A percentile compares a stretch with the other conserved stretches of the same genome.
Evolutionary conservation across 2,113 vertebrate species (phyloP).

Genomic region (Aix galericulata): DNA sequence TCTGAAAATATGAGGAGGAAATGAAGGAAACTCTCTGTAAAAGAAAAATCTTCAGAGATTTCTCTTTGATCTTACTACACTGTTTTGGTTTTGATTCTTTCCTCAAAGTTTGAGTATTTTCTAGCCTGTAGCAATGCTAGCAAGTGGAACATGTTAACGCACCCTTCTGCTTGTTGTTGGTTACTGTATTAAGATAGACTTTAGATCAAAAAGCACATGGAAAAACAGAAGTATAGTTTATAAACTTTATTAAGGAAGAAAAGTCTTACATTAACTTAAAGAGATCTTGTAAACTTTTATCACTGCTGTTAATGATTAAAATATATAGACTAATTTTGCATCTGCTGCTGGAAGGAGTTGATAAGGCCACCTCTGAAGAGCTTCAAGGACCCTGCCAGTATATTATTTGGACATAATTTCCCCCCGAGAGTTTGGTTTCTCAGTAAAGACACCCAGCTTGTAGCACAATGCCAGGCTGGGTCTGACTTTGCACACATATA

Average conservation of each 20-base stretch:
- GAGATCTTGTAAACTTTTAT: background rate
- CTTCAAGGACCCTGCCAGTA: background rate
- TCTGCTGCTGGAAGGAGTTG: background rate
- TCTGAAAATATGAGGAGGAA: background rate
- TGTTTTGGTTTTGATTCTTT: slow-evolving; percentile 53
- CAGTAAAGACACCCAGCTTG: fast-evolving
- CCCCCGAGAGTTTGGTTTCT: background rate
- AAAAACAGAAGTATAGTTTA: slow-evolving; percentile 7
- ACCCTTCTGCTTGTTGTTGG: slow-evolving; percentile 36
- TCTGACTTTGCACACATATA: background rate
- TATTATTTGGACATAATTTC: background rate
- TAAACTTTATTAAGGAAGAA: slow-evolving; percentile 15
- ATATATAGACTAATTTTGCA: background rate
- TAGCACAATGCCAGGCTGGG: background rate
- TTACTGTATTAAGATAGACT: background rate
- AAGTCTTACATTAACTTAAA: background rate
- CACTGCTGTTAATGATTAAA: slow-evolving; percentile 8
- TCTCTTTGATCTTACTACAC: slow-evolving; percentile 47
- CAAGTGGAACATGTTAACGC: background rate
- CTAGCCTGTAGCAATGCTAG: slow-evolving; percentile 24
- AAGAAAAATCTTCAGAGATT: background rate
- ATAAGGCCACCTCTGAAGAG: background rate
- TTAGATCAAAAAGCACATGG: slow-evolving; percentile 43
- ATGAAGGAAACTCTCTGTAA: background rate
- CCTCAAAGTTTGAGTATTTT: slow-evolving; percentile 52